Conservation (phyloP, 2,797 vertebrate species). For the Coreius guichenoti region DNA sequence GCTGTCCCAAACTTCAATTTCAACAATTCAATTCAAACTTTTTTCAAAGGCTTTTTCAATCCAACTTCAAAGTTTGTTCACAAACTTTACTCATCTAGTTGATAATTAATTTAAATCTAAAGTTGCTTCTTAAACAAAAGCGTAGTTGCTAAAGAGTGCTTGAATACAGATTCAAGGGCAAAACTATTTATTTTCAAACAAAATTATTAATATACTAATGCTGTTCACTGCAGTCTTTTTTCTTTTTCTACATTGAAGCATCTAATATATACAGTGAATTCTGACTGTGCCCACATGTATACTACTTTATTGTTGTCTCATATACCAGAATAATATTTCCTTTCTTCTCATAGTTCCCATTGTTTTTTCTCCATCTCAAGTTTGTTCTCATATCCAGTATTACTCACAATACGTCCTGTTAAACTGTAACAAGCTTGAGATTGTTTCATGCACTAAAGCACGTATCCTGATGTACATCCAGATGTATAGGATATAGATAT, state of each 20-base stretch:
- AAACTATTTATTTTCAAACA: not conserved
- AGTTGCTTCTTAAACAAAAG: not conserved
- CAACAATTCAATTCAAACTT: too few species aligned
- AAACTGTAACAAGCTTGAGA: not conserved
- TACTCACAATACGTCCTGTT: not conserved
- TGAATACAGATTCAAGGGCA: not conserved
- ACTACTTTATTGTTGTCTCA: not conserved
- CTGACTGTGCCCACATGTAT: not conserved
- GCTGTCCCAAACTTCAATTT: too few species aligned
- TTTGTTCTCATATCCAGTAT: not conserved
- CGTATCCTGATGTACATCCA: not conserved
- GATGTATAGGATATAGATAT: not conserved
- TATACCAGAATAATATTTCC: not conserved
- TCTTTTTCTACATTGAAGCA: too few species aligned
- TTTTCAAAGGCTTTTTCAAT: too few species aligned
- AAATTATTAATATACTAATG: not conserved
- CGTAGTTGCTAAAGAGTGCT: too few species aligned
- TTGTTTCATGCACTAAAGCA: not conserved
- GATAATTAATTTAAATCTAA: not conserved
- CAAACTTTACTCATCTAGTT: too few species aligned
- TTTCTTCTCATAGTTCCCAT: not conserved
- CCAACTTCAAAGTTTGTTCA: too few species aligned
- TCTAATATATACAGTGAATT: not conserved
- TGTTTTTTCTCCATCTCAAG: not conserved
- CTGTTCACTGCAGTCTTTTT: not conserved